Evolutionary conservation across 2,797 vertebrate genomes (phyloP), one percentile per base, ranked within the genome.

Genomic region (Phylloscopus collybita): DNA sequence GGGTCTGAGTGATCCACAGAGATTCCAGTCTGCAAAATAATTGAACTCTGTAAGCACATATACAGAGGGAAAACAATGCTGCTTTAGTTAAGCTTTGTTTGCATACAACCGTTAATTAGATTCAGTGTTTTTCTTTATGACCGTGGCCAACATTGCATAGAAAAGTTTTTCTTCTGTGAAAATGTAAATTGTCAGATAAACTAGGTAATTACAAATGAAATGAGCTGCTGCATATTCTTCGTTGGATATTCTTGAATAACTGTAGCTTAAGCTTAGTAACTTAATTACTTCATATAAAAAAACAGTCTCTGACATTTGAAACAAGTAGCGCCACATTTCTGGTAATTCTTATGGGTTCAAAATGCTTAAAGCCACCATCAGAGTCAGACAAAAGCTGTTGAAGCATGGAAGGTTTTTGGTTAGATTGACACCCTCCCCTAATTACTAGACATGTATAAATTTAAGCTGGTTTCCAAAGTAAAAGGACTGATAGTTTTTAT

Each of bases 1-100:
- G 23, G 9, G 69, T 36, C 44, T 11, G 15, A 90, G 61, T 13
- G 38, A 86, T 36, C 44, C 50, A 16, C 20, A 21, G 20, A 53
- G 73, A 54, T 62, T 88, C n/a, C 85, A 83, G 40, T 10, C 66
- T 88, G 59, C 73, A 72, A 90, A 90, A 54, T 34, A 88, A 81
- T n/a, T 62, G n/a, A 80, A 67, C n/a, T 17, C 16, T 19, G 6
- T 89, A 56, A 93, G 71, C 30, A 50, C 30, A 13, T 25, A 53
- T 6, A 21, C 16, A 44, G 40, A 36, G 40, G 22, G 45, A 64
- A 88, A 86, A 53, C 15, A 57, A 11, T 54, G 53, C 45, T 83
- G 5, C 44, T 73, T 73, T 34, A 85, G 36, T 56, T 49, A 32
- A 65, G 50, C 45, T 59, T 67, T 51, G 49, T 75, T 80, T 82